These are phyloP conservation scores for Chymomyza procnemis DNA, from an alignment of 2,888 invertebrate species.

Conservation along the genomic window DNA sequence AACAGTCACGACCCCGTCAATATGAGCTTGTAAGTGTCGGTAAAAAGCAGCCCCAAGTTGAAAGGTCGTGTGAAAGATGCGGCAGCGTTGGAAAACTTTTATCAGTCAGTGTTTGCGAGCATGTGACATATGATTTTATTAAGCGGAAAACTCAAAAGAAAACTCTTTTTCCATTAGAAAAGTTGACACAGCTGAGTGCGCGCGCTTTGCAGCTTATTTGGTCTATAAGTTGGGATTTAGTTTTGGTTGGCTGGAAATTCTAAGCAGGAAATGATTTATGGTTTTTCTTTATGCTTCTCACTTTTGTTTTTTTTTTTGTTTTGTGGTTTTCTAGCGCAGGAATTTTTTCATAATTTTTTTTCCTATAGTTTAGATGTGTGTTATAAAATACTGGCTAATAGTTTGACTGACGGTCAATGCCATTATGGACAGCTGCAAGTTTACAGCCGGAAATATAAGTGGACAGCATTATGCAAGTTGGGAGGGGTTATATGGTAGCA, in stretches of 20 bases:
- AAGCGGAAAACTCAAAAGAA: not conserved
- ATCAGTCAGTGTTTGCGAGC: not conserved
- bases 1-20: conserved; percentile 1
- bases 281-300: conserved; percentile 8
- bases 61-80: conserved; percentile 13
- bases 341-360: conserved; percentile 4
- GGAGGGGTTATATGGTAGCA: not conserved
- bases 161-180: not conserved
- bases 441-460: conserved; percentile 35
- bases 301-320: conserved; percentile 8
- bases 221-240: not conserved
- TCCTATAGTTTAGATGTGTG: conserved; percentile 2
- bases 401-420: not conserved
- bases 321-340: conserved; percentile 4
- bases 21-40: not conserved
- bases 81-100: not conserved
- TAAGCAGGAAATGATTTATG: conserved; percentile 46
- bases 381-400: conserved; percentile 11
- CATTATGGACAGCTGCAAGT: conserved; percentile 8
- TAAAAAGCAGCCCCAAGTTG: not conserved
- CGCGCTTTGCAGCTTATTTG: not conserved
- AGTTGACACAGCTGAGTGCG: conserved; percentile 7
- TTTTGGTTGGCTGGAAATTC: not conserved
- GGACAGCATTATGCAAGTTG: conserved; percentile 8
- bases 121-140: conserved; percentile 1